Percentiles rank a stretch among this genome's conserved stretches.
These are phyloP conservation scores for Phymatocera aterrima DNA, from an alignment of 2,888 invertebrate species.

Conservation along the genomic window DNA sequence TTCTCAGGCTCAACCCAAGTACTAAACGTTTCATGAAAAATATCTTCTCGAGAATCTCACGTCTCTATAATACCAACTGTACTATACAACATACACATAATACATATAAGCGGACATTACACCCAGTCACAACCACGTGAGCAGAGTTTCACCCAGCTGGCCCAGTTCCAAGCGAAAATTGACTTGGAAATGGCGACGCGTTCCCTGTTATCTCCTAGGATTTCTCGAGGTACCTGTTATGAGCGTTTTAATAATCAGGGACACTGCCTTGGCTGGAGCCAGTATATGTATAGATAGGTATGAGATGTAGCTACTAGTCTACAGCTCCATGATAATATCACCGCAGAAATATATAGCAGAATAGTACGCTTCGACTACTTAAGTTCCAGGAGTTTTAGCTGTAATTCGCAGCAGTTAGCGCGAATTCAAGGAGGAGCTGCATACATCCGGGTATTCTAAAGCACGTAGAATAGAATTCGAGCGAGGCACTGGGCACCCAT, in stretches of 20 bases:
- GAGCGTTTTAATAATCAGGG: slow-evolving; percentile 43
- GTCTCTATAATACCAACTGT: neutral
- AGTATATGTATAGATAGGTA: neutral
- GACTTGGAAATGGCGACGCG: slow-evolving; percentile 23
- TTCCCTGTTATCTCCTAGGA: slow-evolving; percentile 22
- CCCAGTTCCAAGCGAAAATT: slow-evolving; percentile 36
- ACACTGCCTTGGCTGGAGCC: slow-evolving; percentile 13
- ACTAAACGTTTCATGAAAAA: neutral
- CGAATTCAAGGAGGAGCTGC: neutral
- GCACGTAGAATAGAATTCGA: slow-evolving; percentile 32
- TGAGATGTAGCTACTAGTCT: neutral
- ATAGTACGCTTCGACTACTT: slow-evolving; percentile 24
- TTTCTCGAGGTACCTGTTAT: slow-evolving; percentile 39
- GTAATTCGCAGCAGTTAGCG: slow-evolving; percentile 35
- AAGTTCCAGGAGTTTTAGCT: slow-evolving; percentile 38
- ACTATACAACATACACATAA: too few species aligned
- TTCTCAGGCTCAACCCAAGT: too few species aligned
- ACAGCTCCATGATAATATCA: neutral
- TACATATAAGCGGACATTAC: slow-evolving; percentile 19
- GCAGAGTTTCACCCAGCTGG: slow-evolving; percentile 24
- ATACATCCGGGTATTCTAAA: slow-evolving; percentile 30
- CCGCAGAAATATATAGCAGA: neutral
- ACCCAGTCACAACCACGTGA: neutral
- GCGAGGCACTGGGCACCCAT: slow-evolving; percentile 17
- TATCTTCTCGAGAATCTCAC: slow-evolving; percentile 8